Percentiles rank a stretch among this genome's conserved stretches.
These are phyloP conservation scores for Tholera decimalis DNA, from an alignment of 2,888 invertebrate species.

Conservation along the genomic window DNA sequence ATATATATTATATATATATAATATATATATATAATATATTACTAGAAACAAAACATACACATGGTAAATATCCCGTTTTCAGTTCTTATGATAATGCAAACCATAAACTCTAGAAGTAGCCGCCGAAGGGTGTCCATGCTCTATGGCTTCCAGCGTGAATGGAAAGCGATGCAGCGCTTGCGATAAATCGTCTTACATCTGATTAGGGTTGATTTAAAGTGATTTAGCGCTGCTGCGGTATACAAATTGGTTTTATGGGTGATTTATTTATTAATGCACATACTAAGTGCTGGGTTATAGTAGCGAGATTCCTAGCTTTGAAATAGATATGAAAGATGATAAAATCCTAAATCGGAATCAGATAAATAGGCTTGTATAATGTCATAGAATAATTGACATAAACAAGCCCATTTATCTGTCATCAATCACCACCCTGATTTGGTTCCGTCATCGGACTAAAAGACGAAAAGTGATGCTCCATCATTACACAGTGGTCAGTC, in stretches of 20 bases:
- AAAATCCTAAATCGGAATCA: background rate
- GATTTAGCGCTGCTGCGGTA: conserved; percentile 38
- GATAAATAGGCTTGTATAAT: background rate
- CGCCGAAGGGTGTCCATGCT: background rate
- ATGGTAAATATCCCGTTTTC: no score
- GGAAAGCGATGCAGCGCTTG: conserved; percentile 45
- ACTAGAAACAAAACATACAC: no score
- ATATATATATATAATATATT: no score
- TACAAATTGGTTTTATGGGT: conserved; percentile 42
- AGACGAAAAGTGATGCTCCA: no score
- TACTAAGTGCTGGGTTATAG: conserved; percentile 8
- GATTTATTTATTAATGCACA: conserved; percentile 39
- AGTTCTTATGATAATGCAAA: no score
- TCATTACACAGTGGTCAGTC: no score
- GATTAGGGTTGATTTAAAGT: conserved; percentile 56
- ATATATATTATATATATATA: no score
- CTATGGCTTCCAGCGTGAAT: conserved; percentile 28
- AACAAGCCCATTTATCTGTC: no score
- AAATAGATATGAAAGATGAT: no score
- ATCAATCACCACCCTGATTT: no score
- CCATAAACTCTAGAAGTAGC: background rate
- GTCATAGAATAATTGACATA: no score
- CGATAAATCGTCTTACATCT: conserved; percentile 56
- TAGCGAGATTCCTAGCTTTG: conserved; percentile 9
- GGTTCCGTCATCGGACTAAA: no score